Conservation (phyloP, 2,113 vertebrate species). For the Parotia lawesii region DNA sequence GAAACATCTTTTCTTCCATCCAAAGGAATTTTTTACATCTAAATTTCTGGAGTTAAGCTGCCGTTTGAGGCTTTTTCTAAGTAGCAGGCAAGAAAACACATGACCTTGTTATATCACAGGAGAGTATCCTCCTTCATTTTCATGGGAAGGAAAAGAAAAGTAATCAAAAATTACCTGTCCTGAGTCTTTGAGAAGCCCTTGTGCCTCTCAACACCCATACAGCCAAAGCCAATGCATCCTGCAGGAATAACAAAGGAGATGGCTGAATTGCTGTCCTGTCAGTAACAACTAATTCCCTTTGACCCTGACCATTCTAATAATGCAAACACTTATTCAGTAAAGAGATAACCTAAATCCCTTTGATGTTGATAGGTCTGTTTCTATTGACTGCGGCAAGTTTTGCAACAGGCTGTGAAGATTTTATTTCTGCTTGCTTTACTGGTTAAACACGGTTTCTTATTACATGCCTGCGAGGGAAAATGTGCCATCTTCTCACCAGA, state of each 20-base stretch:
- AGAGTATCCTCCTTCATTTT: background rate
- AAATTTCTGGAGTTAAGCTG: background rate
- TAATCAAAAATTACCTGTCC: background rate
- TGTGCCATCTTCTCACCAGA: background rate
- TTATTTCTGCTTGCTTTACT: slow-evolving; percentile 40
- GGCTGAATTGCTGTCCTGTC: background rate
- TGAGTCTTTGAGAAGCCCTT: background rate
- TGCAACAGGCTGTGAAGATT: background rate
- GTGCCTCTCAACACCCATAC: background rate
- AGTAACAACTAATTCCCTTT: background rate
- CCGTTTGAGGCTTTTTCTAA: background rate
- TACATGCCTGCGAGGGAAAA: slow-evolving; percentile 19
- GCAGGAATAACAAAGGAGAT: background rate
- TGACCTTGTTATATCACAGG: background rate
- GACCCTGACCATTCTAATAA: background rate
- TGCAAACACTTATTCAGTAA: background rate
- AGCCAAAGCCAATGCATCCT: background rate
- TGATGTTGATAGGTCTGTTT: background rate
- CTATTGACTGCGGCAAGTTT: background rate
- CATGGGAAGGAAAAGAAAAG: background rate
- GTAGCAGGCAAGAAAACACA: background rate
- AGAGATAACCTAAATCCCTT: background rate
- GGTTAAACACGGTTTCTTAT: slow-evolving; percentile 8
- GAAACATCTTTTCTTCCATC: background rate
- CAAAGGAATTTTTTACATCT: background rate